Conservation (phyloP, 2,797 vertebrate species). For the Caiman crocodilus region DNA sequence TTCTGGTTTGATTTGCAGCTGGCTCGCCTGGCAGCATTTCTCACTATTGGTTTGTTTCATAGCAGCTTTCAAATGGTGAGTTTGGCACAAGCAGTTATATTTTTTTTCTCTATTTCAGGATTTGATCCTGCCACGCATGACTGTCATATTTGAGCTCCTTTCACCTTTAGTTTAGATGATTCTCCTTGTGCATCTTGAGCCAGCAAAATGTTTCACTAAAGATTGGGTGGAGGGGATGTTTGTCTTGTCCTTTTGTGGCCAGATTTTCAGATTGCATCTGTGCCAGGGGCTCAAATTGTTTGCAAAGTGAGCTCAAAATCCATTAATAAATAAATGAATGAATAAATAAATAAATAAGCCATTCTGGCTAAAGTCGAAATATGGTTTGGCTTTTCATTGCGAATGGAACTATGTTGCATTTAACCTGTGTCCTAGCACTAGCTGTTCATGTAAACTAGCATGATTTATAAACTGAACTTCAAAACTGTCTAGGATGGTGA, state of each 20-base stretch:
- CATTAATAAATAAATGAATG: too few species aligned
- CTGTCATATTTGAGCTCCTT: neutral
- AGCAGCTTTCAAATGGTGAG: neutral
- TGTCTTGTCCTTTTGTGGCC: neutral
- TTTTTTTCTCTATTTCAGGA: neutral
- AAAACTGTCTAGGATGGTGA: neutral
- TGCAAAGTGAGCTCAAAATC: neutral
- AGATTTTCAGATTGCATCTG: neutral
- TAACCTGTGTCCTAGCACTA: neutral
- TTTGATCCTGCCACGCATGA: neutral
- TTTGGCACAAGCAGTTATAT: neutral
- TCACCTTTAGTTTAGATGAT: neutral
- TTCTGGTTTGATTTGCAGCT: neutral
- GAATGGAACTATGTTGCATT: neutral
- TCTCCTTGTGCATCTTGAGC: neutral
- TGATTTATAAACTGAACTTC: neutral
- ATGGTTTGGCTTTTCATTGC: neutral
- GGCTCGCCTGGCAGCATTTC: neutral
- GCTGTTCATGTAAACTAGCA: neutral
- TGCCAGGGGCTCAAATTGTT: neutral
- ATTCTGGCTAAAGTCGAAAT: neutral
- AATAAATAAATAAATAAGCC: neutral
- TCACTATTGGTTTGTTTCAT: neutral
- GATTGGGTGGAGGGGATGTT: neutral
- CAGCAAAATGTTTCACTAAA: neutral